Percentiles rank a stretch among this genome's conserved stretches.
Evolutionary conservation across 2,113 vertebrate genomes (phyloP).

Genomic region (Delphinus delphis): DNA sequence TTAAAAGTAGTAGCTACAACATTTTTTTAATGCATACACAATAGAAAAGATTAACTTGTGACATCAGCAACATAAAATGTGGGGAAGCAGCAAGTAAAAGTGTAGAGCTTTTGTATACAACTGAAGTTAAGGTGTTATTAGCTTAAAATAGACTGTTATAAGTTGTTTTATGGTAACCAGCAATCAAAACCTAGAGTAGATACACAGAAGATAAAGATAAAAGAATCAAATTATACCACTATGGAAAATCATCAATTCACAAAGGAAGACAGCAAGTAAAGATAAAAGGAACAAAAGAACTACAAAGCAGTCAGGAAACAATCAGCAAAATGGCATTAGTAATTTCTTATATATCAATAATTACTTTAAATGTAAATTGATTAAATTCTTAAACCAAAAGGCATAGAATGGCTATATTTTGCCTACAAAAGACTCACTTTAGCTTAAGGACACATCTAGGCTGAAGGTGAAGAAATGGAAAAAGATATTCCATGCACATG

Average conservation of each 20-base stretch:
- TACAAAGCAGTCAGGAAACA: not conserved
- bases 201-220: not conserved
- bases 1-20: not conserved
- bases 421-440: too few species aligned
- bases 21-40: not conserved
- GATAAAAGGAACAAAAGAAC: not conserved
- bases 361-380: not conserved
- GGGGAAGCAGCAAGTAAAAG: not conserved
- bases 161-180: not conserved
- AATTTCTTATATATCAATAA: not conserved
- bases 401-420: too few species aligned
- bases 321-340: not conserved
- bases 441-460: too few species aligned
- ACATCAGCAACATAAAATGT: not conserved
- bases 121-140: not conserved
- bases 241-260: not conserved
- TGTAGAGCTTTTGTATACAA: not conserved
- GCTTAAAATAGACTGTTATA: not conserved
- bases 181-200: not conserved
- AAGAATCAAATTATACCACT: not conserved
- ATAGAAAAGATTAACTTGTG: not conserved
- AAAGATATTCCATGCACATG: too few species aligned
- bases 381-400: too few species aligned
- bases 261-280: not conserved
- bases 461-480: too few species aligned